Percentiles rank a stretch among this genome's conserved stretches.
phyloP scores from a whole-genome alignment of 2,113 vertebrate species.

The Carassius auratus region DNA sequence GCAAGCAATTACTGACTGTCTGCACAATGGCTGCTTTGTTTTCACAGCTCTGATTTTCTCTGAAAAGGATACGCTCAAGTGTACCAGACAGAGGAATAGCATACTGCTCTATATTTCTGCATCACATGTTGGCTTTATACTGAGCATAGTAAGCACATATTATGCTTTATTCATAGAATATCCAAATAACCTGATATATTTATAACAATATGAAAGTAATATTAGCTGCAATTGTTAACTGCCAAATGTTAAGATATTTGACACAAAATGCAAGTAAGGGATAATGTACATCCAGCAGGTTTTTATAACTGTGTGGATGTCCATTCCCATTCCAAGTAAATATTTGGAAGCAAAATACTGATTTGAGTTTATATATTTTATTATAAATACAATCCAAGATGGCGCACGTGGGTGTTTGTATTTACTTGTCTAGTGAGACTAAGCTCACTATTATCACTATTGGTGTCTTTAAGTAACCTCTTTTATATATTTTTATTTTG shows the following conservation, averaged over 20 bases:
- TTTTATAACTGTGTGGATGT: too few species aligned
- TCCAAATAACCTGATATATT: not conserved
- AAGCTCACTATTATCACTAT: too few species aligned
- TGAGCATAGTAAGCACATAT: not conserved
- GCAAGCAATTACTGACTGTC: not conserved
- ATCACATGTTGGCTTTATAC: not conserved
- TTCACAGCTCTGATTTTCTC: not conserved
- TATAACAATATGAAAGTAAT: not conserved
- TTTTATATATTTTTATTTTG: too few species aligned
- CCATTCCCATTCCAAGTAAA: too few species aligned
- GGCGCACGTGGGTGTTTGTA: too few species aligned
- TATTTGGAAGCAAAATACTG: too few species aligned
- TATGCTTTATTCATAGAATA: not conserved
- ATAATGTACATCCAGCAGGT: too few species aligned
- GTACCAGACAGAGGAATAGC: not conserved
- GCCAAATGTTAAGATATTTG: not conserved
- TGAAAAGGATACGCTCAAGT: slow-evolving; percentile 4
- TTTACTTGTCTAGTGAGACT: too few species aligned
- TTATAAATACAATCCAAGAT: too few species aligned
- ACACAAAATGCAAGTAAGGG: not conserved
- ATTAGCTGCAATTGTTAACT: not conserved
- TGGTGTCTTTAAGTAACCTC: too few species aligned
- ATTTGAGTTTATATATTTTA: too few species aligned
- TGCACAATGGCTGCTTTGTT: not conserved
- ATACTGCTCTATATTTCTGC: not conserved